Evolutionary conservation across 2,797 vertebrate species (phyloP), one percentile per base, ranked within the genome.

Genomic region (Clarias laeviceps): DNA sequence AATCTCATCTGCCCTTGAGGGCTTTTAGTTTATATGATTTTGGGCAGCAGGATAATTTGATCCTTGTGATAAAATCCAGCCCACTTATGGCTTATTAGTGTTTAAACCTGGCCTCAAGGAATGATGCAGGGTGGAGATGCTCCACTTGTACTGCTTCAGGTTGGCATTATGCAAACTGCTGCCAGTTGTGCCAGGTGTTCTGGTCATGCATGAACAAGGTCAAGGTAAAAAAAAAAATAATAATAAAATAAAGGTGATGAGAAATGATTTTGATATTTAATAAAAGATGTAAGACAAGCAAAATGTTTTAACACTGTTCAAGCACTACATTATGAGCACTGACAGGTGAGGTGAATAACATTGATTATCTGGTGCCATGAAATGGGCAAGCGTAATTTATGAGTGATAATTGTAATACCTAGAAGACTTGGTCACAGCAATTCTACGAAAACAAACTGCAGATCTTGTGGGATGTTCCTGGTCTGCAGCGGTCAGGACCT

Each of bases 1-100:
- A 65, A 87, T 88, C 88, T 90, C 86, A 88, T 89, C 69, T 82
- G 79, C 80, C 57, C 64, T 57, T 77, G 72, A 87, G 37, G 24
- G 81, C 83, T 85, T 85, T 87, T 69, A 76, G 68, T 74, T 64
- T 76, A 40, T 90, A 79, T 84, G 83, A 73, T 68, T 74, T 83
- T 40, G 56, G 37, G 64, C 45, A 76, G 68, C 81, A 40, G 32
- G 66, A 82, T 82, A 82, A 82, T 82, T 82, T 82, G 59, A 64
- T n/a, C 69, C 87, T 74, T 76, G 54, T 17, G 54, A 72, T 72
- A 82, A 82, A 82, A 82, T 72, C 68, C 82, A 84, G 65, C 40
- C 72, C 61, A 64, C 59, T 77, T 61, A 84, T 74, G 61, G n/a
- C 82, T 70, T 70, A 74, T 59, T 61, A 50, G 72, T 59, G 68